A percentile compares a stretch with the other conserved stretches of the same genome.
Conservation (phyloP, 2,797 vertebrate genomes). For the Sebastolobus alascanus region DNA sequence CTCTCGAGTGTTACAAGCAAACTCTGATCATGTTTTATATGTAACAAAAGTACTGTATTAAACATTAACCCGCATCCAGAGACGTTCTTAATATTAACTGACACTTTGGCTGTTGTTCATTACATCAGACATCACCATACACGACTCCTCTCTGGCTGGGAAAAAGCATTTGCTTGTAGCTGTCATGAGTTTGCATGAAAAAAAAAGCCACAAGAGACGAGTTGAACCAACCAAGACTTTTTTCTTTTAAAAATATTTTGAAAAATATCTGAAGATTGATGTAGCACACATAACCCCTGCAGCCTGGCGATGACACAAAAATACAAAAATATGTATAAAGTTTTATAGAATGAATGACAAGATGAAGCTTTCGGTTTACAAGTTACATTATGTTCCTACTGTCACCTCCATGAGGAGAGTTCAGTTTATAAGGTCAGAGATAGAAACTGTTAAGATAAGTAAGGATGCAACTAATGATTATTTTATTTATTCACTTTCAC, state of each 20-base stretch:
- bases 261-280: conserved; percentile 35
- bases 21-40: conserved; percentile 16
- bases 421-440: not conserved
- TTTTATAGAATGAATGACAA: not conserved
- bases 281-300: not conserved
- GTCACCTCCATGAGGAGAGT: not conserved
- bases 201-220: conserved; percentile 22
- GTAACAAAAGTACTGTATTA: conserved; percentile 27
- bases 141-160: not conserved
- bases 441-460: not conserved
- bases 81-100: conserved; percentile 27
- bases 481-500: not conserved
- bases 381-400: not conserved
- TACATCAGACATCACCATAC: conserved; percentile 6
- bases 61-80: conserved; percentile 34
- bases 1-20: conserved; percentile 2
- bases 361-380: not conserved
- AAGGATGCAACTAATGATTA: not conserved
- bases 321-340: not conserved
- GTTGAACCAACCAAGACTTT: not conserved
- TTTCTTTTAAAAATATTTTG: not conserved
- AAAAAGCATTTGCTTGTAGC: conserved; percentile 63
- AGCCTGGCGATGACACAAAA: not conserved
- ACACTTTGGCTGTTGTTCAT: conserved; percentile 14
- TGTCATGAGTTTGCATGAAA: conserved; percentile 40